Evolutionary conservation across 2,113 vertebrate species (phyloP).

Genomic region (Chloroceryle aenea): DNA sequence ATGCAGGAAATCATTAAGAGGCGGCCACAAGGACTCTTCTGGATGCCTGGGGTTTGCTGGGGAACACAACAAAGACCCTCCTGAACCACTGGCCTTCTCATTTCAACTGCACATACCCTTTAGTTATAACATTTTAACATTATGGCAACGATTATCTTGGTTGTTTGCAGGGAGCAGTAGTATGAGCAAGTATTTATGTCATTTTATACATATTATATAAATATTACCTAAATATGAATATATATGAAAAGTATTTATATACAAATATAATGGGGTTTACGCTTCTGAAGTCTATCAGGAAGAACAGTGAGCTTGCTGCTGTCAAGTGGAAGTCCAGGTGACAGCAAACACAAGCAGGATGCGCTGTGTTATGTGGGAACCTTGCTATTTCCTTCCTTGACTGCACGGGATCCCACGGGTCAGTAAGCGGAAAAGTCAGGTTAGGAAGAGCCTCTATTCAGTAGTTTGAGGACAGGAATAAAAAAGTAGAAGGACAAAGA

Average conservation of each 20-base stretch:
- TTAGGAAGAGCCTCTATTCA: not conserved
- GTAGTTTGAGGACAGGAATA: not conserved
- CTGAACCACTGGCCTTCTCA: not conserved
- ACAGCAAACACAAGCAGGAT: not conserved
- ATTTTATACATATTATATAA: not conserved
- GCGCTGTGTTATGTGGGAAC: not conserved
- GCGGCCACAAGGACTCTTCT: not conserved
- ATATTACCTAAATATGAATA: not conserved
- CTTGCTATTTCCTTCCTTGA: not conserved
- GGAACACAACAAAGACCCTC: not conserved
- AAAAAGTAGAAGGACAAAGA: not conserved
- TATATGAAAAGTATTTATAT: not conserved
- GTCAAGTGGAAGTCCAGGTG: not conserved
- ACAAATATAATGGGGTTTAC: not conserved
- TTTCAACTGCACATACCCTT: not conserved
- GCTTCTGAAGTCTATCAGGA: not conserved
- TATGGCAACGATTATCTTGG: not conserved
- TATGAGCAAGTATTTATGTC: not conserved
- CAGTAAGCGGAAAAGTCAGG: not conserved
- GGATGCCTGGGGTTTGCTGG: not conserved
- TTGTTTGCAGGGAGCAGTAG: not conserved
- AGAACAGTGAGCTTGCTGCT: not conserved
- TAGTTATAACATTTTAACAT: not conserved
- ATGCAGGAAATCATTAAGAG: not conserved
- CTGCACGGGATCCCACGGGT: not conserved